phyloP scores from a whole-genome alignment of 2,888 invertebrate genomes.

The Notocelia uddmanniana region DNA sequence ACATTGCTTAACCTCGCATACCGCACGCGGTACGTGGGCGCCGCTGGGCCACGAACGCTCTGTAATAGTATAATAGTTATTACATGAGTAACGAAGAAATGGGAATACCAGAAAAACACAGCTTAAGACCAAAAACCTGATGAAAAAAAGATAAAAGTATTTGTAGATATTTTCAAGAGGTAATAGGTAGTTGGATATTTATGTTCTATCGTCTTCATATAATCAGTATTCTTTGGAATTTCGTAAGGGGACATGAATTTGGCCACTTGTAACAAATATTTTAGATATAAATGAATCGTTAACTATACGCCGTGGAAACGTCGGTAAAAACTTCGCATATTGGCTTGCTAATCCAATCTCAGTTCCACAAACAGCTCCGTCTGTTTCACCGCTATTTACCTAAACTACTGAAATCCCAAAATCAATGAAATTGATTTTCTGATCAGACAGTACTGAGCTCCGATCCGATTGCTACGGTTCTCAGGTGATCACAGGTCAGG shows the following conservation, averaged over 20 bases:
- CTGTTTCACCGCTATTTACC: conserved; percentile 15
- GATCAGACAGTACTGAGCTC: conserved; percentile 25
- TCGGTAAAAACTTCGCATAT: not conserved
- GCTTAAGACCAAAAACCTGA: too few relatives aligned
- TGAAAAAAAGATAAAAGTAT: too few relatives aligned
- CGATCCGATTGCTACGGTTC: conserved; percentile 46
- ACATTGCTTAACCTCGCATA: too few relatives aligned
- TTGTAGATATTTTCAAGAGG: too few relatives aligned
- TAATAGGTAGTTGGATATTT: too few relatives aligned
- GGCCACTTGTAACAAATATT: not conserved
- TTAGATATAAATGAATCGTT: not conserved
- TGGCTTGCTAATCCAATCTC: conserved; percentile 5
- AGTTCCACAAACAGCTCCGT: not conserved
- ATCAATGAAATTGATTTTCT: conserved; percentile 31
- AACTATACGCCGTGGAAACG: not conserved
- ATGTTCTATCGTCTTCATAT: too few relatives aligned
- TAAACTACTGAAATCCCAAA: conserved; percentile 11
- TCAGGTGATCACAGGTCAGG: conserved; percentile 46
- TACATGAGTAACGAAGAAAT: too few relatives aligned
- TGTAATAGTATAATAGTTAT: too few relatives aligned
- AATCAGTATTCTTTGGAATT: too few relatives aligned
- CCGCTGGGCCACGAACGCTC: too few relatives aligned
- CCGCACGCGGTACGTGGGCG: too few relatives aligned
- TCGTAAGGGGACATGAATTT: not conserved
- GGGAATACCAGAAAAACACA: too few relatives aligned